Evolutionary conservation across 1,140 invertebrate genomes (phyloP), one percentile per base, ranked within the genome.

Genomic region (Philotrypesis tridentata): DNA sequence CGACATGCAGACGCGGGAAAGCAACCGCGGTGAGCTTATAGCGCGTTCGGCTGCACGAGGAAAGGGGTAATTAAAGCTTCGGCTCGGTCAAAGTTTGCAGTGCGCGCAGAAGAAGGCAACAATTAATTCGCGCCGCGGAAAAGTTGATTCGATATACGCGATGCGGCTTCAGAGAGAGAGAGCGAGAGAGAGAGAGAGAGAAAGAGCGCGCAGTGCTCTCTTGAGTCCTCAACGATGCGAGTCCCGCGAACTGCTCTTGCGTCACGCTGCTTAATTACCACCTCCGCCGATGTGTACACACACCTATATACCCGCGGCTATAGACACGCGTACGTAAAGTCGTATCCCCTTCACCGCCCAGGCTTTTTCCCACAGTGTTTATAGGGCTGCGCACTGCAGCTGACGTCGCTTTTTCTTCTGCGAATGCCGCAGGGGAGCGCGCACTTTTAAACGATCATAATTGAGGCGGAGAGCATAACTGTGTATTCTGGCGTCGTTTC

Each of bases 201-300:
- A n/a, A n/a, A n/a, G n/a, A n/a, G n/a, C n/a, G 21, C 21, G 9
- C 61, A 9, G 61, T 21, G 9, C 61, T 65, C 67, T 70, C 67
- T 70, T 37, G 67, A 70, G 17, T 21, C 31, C 29, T 70, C 67
- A 70, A 70, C 67, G 67, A 37, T 31, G 27, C 29, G 67, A 65
- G 63, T 11, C 25, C 23, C 25, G 63, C 63, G 23, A 65, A 65
- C 31, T 70, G 67, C 67, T 70, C 67, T 70, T 70, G 29, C 29
- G 29, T 70, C 67, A 70, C 67, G 67, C 67, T 29, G 29, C 31
- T 70, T 70, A 70, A 70, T 70, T 70, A 70, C 31, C 67, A 12
- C 67, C 14, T 37, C 29, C 17, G 67, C 21, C 14, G 7, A 8
- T 31, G 48, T n/a, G 48, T 60, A 12, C 12, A 60, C 8, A 37